phyloP scores from a whole-genome alignment of 2,888 invertebrate genomes.

The Sturmia bella region DNA sequence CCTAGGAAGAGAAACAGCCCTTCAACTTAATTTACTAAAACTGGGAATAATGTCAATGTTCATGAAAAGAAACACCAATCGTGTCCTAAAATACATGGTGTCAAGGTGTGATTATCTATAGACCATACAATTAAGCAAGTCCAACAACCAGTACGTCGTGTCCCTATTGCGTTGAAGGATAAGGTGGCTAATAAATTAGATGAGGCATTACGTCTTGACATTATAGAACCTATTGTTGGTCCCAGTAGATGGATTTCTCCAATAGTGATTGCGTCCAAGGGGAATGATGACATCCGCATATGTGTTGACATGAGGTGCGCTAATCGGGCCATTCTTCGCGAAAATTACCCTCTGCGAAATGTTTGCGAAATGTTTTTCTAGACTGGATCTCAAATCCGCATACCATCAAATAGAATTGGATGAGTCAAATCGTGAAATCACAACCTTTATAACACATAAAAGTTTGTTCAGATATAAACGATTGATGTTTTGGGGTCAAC shows the following conservation, averaged over 20 bases:
- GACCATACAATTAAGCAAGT: slow-evolving; percentile 71
- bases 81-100: slow-evolving; percentile 71
- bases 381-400: slow-evolving; percentile 75
- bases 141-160: slow-evolving; percentile 61
- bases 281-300: slow-evolving; percentile 49
- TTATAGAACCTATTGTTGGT: slow-evolving; percentile 75
- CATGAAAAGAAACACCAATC: slow-evolving; percentile 51
- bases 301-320: slow-evolving; percentile 46
- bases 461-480: slow-evolving; percentile 75
- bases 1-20: slow-evolving; percentile 61
- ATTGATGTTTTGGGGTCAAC: slow-evolving; percentile 69
- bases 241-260: slow-evolving; percentile 77
- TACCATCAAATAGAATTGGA: slow-evolving; percentile 74
- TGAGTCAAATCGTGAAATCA: slow-evolving; percentile 63
- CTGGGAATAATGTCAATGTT: slow-evolving; percentile 51
- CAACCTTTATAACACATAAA: slow-evolving; percentile 69
- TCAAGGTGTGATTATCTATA: slow-evolving; percentile 72
- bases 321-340: slow-evolving; percentile 60
- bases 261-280: slow-evolving; percentile 72
- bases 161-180: slow-evolving; percentile 75
- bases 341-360: slow-evolving; percentile 53
- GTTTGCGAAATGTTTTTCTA: slow-evolving; percentile 61
- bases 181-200: slow-evolving; percentile 44
- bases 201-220: slow-evolving; percentile 70
- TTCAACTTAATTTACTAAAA: slow-evolving; percentile 65